These are phyloP conservation scores for Megastigmus dorsalis DNA, from an alignment of 2,888 invertebrate species.

Conservation along the genomic window DNA sequence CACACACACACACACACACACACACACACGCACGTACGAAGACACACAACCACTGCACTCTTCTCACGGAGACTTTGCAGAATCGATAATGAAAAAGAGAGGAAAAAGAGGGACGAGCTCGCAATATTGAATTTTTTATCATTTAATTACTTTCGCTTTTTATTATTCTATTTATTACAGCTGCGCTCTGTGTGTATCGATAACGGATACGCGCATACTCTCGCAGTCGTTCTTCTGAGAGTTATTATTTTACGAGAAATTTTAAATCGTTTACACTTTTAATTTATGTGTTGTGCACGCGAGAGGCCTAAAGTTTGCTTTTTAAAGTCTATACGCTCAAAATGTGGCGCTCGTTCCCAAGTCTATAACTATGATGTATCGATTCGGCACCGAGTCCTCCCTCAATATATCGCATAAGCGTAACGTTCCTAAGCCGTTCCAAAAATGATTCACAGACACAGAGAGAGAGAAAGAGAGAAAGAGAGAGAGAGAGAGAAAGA, in stretches of 20 bases:
- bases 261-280: conserved; percentile 1
- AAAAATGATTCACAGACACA: conserved; percentile 2
- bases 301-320: not conserved
- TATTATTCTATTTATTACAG: conserved; percentile 1
- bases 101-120: not conserved
- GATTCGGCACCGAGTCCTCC: conserved; percentile 27
- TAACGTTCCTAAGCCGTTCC: conserved; percentile 35
- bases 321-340: not conserved
- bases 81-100: conserved; percentile 19
- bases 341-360: not conserved
- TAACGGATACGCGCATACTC: no score
- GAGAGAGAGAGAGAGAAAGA: no score
- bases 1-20: no score
- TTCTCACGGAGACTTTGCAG: conserved; percentile 17
- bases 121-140: conserved; percentile 21
- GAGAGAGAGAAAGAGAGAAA: no score
- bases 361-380: not conserved
- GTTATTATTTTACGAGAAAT: not conserved
- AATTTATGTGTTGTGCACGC: not conserved
- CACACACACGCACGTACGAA: no score
- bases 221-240: no score
- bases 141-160: conserved; percentile 12
- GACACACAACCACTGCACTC: no score
- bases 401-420: not conserved
- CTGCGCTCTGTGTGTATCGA: not conserved